Evolutionary conservation across 2,888 invertebrate genomes (phyloP).

Genomic region (Lepidochrysops patricia): DNA sequence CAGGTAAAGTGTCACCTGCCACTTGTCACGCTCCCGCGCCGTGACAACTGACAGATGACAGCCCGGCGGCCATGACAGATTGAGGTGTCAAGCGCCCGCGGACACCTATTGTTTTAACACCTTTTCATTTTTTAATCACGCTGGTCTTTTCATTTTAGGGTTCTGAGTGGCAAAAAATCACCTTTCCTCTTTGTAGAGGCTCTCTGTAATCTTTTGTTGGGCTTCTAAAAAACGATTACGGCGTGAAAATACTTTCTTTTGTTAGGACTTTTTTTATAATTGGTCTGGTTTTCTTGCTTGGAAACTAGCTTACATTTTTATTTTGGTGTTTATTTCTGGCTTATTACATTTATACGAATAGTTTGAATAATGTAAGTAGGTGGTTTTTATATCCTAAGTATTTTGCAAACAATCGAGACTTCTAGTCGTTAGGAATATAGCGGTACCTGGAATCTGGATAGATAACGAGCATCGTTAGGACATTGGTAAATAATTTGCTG

Average conservation of each 20-base stretch:
- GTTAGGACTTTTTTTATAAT: background rate
- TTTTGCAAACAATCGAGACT: too few relatives aligned
- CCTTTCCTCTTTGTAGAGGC: slow-evolving; percentile 7
- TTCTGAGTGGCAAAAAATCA: slow-evolving; percentile 16
- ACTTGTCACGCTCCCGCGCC: slow-evolving; percentile 44
- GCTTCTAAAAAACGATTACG: slow-evolving; percentile 9
- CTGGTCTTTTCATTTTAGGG: slow-evolving; percentile 19
- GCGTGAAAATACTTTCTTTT: slow-evolving; percentile 6
- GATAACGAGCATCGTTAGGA: background rate
- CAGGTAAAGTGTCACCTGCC: slow-evolving; percentile 34
- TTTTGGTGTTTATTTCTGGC: too few relatives aligned
- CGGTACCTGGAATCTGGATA: background rate
- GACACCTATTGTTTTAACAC: slow-evolving; percentile 40
- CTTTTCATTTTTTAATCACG: slow-evolving; percentile 37
- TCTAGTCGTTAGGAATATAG: too few relatives aligned
- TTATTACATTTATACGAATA: too few relatives aligned
- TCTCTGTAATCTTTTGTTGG: slow-evolving; percentile 17
- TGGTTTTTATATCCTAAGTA: too few relatives aligned
- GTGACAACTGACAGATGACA: slow-evolving; percentile 42
- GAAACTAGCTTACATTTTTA: background rate
- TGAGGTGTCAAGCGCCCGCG: slow-evolving; percentile 51
- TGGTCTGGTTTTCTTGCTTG: background rate
- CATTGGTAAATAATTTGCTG: background rate
- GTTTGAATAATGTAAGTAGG: too few relatives aligned
- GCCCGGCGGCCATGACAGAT: slow-evolving; percentile 52